These are phyloP conservation scores for Drosophila cardini DNA, from an alignment of 1,140 invertebrate genomes.

Conservation along the genomic window DNA sequence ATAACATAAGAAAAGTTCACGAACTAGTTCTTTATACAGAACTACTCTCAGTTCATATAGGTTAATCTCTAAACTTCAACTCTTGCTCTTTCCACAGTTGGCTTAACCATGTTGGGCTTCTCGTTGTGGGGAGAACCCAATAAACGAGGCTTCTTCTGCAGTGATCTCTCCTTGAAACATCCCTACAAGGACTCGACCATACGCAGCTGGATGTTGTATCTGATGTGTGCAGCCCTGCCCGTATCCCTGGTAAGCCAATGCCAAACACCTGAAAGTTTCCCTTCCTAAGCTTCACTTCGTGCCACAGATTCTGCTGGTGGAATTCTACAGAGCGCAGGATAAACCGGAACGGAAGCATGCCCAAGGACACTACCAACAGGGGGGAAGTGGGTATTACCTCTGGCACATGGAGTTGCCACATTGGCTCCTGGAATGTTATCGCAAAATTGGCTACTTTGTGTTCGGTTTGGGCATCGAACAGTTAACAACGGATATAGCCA, in stretches of 20 bases:
- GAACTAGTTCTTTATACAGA: neutral
- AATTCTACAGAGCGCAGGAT: slow-evolving; percentile 71
- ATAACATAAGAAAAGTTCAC: neutral
- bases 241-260: slow-evolving; percentile 88
- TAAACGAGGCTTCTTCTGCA: slow-evolving; percentile 96
- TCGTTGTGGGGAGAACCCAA: slow-evolving; percentile 91
- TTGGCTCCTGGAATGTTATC: slow-evolving; percentile 90
- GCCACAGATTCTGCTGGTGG: slow-evolving; percentile 66
- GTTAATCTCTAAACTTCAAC: neutral
- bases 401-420: slow-evolving; percentile 88
- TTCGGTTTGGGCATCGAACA: slow-evolving; percentile 93
- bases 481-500: slow-evolving; percentile 94
- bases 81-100: slow-evolving; percentile 87
- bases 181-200: slow-evolving; percentile 93
- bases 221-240: slow-evolving; percentile 90
- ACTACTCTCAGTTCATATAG: neutral
- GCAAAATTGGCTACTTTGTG: slow-evolving; percentile 90
- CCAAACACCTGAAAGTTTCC: too few relatives aligned
- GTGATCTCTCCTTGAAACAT: slow-evolving; percentile 95
- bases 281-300: neutral
- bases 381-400: slow-evolving; percentile 67
- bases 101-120: slow-evolving; percentile 89
- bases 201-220: slow-evolving; percentile 91
- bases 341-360: slow-evolving; percentile 20
- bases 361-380: slow-evolving; percentile 37